Base-by-base conservation (phyloP, 2,888 invertebrate genomes). In the Catocala nupta region DNA sequence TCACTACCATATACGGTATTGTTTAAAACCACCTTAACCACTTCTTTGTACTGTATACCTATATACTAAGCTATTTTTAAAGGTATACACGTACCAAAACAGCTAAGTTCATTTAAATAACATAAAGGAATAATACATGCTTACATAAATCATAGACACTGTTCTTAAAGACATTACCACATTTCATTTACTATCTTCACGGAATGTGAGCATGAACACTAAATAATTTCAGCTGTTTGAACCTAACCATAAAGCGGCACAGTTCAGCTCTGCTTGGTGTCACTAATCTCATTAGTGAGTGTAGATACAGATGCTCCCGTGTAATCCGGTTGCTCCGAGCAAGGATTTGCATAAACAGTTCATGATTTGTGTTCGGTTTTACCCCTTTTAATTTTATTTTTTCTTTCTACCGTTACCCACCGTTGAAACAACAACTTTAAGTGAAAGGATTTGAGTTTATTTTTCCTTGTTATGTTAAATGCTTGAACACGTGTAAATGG, bases 241-340 rank as follows among this genome's bases (percentile, higher is more conserved):
- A 80, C 78, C 73, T 73, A 67, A 52, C 69, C 75, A 65, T 79
- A 82, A 81, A 79, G 71, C 68, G 66, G 61, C 67, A 71, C 67
- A 68, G 69, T 76, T 77, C 74, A 78, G 80, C 77, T 81, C 73
- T 77, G 78, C 81, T 83, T 83, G 84, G 84, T 85, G 83, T 83
- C 80, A 81, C 84, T 89, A 88, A 90, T 87, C 89, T 90, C 87
- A 90, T 90, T 90, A 90, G 85, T 70, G 83, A 79, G 78, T 82
- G 86, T 85, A 87, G 84, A 86, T 86, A 88, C 89, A 90, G 88
- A 88, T 89, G 90, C 82, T 85, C 81, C 78, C 77, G 65, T 77
- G 84, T 89, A 89, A 90, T 88, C 88, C 87, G 78, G 80, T 81
- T 80, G 81, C 81, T 81, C 70, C 75, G 80, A 78, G 75, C 76